These are phyloP conservation scores for Muntiacus reevesi DNA, from an alignment of 2,113 vertebrate species.

Conservation along the genomic window DNA sequence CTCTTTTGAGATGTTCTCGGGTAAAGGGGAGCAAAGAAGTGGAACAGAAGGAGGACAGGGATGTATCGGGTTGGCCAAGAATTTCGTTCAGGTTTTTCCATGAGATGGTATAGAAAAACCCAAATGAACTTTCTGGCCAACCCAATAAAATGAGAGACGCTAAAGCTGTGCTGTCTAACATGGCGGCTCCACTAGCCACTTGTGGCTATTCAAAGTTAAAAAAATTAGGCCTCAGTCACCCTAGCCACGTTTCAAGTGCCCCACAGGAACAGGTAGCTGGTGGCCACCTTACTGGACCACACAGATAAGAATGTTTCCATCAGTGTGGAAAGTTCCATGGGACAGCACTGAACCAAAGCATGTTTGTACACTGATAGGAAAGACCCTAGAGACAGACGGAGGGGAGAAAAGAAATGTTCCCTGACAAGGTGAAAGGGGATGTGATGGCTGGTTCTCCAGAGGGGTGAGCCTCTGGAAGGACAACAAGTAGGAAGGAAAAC, in stretches of 20 bases:
- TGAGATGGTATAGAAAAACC: neutral
- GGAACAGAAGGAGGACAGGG: neutral
- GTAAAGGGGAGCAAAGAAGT: neutral
- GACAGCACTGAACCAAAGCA: neutral
- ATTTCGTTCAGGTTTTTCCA: neutral
- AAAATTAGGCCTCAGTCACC: neutral
- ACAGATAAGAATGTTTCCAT: neutral
- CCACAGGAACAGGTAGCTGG: neutral
- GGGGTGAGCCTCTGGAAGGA: rapidly evolving
- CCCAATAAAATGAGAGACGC: neutral
- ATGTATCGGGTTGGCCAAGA: neutral
- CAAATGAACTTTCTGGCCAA: neutral
- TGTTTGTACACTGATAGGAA: neutral
- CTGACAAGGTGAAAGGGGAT: neutral
- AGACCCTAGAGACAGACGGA: neutral
- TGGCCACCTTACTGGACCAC: rapidly evolving
- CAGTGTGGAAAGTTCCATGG: neutral
- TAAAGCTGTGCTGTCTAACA: neutral
- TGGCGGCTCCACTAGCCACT: neutral
- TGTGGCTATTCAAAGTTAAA: neutral
- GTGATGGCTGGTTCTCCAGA: neutral
- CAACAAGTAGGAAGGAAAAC: neutral
- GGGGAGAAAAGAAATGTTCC: neutral
- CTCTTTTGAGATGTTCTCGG: neutral
- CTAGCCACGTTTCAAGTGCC: neutral